Conservation (phyloP, 1,140 invertebrate genomes). For the Portunus trituberculatus region DNA sequence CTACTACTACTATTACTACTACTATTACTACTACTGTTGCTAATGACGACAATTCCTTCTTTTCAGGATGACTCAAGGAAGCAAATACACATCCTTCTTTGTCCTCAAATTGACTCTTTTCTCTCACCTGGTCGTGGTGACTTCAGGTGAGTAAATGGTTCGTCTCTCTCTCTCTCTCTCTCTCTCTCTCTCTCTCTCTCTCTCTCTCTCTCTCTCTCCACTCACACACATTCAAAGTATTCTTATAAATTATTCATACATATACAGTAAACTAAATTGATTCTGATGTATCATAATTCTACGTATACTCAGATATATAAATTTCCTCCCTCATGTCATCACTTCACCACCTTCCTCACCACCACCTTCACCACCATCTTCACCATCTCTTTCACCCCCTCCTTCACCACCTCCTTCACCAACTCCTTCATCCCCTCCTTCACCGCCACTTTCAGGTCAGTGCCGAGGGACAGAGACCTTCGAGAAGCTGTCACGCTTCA, state of each 20-base stretch:
- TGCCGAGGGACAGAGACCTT: constrained; percentile 56
- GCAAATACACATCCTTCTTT: background rate
- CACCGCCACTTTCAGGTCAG: constrained; percentile 28
- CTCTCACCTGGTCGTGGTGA: background rate
- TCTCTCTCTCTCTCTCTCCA: background rate
- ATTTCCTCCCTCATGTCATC: too few species aligned
- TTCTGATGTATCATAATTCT: too few species aligned
- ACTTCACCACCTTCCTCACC: background rate
- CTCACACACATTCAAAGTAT: too few species aligned
- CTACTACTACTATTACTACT: background rate
- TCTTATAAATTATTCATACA: too few species aligned
- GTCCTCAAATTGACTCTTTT: background rate
- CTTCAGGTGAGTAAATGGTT: constrained; percentile 10
- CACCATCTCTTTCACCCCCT: background rate
- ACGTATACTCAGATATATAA: too few species aligned
- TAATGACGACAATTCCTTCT: background rate
- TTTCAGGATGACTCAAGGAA: background rate
- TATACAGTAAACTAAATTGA: too few species aligned
- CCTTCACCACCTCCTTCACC: background rate
- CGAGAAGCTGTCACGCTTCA: constrained; percentile 44
- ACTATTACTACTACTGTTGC: background rate
- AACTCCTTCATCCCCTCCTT: background rate
- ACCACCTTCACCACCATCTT: background rate
- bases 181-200: too few species aligned
- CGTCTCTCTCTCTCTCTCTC: background rate